phyloP scores from a whole-genome alignment of 2,888 invertebrate species.

The Himalopsyche kuldschensis region DNA sequence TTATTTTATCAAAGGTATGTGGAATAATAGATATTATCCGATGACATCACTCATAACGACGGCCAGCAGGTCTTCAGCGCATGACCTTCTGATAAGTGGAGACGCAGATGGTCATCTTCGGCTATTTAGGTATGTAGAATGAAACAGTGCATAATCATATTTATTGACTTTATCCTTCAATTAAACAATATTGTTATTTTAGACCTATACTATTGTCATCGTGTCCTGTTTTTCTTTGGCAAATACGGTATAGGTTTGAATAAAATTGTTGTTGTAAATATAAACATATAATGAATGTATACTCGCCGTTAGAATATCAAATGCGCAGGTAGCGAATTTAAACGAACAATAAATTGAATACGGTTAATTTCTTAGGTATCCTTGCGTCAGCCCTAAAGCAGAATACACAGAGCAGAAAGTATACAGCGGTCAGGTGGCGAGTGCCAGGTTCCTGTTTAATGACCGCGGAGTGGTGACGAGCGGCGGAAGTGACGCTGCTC shows the following conservation, averaged over 20 bases:
- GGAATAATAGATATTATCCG: constrained; percentile 88
- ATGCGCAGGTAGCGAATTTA: no score
- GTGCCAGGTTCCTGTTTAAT: constrained; percentile 81
- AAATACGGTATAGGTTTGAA: no score
- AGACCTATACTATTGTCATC: no score
- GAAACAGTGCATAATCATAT: background rate
- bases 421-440: constrained; percentile 80
- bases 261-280: no score
- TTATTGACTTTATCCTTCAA: no score
- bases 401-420: constrained; percentile 88
- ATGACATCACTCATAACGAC: constrained; percentile 81
- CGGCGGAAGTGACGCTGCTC: constrained; percentile 84
- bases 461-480: constrained; percentile 83
- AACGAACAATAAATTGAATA: background rate
- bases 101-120: constrained; percentile 88
- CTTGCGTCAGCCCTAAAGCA: constrained; percentile 81
- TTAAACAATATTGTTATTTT: no score
- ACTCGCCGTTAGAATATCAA: no score
- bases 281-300: no score
- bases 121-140: constrained; percentile 68
- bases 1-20: constrained; percentile 64
- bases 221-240: no score
- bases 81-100: constrained; percentile 81
- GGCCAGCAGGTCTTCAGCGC: constrained; percentile 78
- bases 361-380: constrained; percentile 63